Percentiles rank a stretch among this genome's conserved stretches.
phyloP scores from a whole-genome alignment of 2,888 invertebrate genomes.

The Meiosimyza platycephala region DNA sequence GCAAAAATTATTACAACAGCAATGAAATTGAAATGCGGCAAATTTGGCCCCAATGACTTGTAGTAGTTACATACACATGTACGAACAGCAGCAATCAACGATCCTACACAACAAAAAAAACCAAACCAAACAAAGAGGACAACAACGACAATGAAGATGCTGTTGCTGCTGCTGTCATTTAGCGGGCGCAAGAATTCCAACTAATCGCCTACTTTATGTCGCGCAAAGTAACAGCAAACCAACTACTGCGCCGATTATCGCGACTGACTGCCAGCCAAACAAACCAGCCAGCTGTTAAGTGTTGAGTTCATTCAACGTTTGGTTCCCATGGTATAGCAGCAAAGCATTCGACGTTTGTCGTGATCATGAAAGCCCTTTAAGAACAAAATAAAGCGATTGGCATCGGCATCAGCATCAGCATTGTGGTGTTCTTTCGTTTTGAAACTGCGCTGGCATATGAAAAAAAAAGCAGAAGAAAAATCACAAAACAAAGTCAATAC shows the following conservation, averaged over 20 bases:
- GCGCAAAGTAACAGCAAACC: not conserved
- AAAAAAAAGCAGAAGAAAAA: no score
- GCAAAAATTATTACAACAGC: not conserved
- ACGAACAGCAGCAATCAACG: not conserved
- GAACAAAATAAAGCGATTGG: not conserved
- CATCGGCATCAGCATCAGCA: not conserved
- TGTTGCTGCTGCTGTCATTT: not conserved
- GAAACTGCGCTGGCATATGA: no score
- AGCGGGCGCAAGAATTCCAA: conserved; percentile 18
- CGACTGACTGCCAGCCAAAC: no score
- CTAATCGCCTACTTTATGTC: conserved; percentile 22
- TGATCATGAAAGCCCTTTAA: no score
- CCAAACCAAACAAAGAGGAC: not conserved
- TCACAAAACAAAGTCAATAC: no score
- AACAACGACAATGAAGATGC: not conserved
- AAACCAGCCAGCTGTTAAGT: not conserved
- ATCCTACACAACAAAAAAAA: not conserved
- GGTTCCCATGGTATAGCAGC: not conserved
- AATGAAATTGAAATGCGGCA: conserved; percentile 7
- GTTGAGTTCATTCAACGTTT: not conserved
- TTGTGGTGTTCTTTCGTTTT: no score
- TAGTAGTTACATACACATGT: not conserved
- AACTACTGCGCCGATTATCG: no score
- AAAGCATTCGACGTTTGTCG: no score
- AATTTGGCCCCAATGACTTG: not conserved